Evolutionary conservation across 1,140 invertebrate species (phyloP), one percentile per base, ranked within the genome.

Genomic region (Papilio polyxenes): DNA sequence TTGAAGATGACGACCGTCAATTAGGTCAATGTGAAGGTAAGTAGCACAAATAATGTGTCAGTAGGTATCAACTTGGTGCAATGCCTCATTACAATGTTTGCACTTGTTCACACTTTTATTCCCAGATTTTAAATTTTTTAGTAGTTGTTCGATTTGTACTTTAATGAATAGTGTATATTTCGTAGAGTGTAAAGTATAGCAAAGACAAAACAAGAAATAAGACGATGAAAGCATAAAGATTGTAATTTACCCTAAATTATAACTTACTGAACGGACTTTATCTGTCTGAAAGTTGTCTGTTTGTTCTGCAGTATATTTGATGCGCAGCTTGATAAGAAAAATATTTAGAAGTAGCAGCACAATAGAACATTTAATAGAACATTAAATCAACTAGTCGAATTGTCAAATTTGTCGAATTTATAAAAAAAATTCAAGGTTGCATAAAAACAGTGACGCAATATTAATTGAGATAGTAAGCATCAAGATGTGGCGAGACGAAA

Each of bases 1-100:
- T 72, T 15, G 65, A 11, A 72, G 65, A 72, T 40, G 65, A 72
- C 31, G 65, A 37, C 13, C 31, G n/a, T 72, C 65, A 72, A 72
- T 72, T 72, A 72, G 65, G 13, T 72, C 65, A 72, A 72, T 72
- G 31, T 72, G 65, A 72, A 65, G 62, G 62, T 65, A 65, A 65
- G 62, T 65, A 23, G 62, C 62, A 65, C 62, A 9, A 65, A 65
- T 65, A 65, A 65, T 65, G 10, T 31, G 62, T 0, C 59, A 65
- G 59, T 65, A 11, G 20, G 23, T 20, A 20, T 65, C 20, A 1
- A 65, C 62, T 65, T 3, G 31, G 11, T 72, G 65, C 65, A 72
- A 72, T 31, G 31, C 13, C 65, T 72, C 31, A 72, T 37, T 37
- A 72, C 13, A 72, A 37, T 72, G 65, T 37, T 72, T 72, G 65